Evolutionary conservation across 2,797 vertebrate species (phyloP), one percentile per base, ranked within the genome.

Genomic region (Sphenodon punctatus): DNA sequence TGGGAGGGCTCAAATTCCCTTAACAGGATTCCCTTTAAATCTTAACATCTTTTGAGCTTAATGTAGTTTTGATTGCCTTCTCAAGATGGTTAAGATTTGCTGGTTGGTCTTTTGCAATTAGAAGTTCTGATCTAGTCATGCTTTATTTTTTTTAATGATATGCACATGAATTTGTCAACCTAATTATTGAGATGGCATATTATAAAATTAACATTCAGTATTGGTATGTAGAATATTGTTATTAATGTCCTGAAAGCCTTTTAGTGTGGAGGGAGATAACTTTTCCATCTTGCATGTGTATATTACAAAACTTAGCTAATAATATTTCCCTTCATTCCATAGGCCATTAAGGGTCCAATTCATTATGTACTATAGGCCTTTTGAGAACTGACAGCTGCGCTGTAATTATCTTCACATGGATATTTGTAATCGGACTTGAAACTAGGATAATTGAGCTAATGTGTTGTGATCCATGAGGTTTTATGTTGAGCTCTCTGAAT

Each of bases 401-500:
- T 80, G 39, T 89, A 85, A 80, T 95, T 93, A 92, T 89, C 89
- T 90, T 93, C 88, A 88, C 63, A 89, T n/a, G 61, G 84, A 78
- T 92, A 93, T 65, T 85, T 43, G 60, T 91, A 87, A 91, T 89
- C 42, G 51, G 86, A 91, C 89, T 89, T 95, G 71, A 87, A 88
- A 88, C 84, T 86, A 87, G 79, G 60, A 32, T 88, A 72, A 92
- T 78, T 89, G 82, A 93, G 81, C 84, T 92, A 89, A 90, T 78
- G 64, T 87, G 84, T 85, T 92, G 84, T 90, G 80, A 86, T 88
- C 88, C 39, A 5, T 43, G 46, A 82, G 51, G 78, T 88, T 92
- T 92, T 91, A 55, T 87, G 77, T 56, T 81, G 67, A 85, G 41
- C 82, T 78, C 51, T 67, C 27, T 67, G 75, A 87, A 66, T 82